Base-by-base conservation (phyloP, 2,888 invertebrate genomes). In the Phengaris arion region DNA sequence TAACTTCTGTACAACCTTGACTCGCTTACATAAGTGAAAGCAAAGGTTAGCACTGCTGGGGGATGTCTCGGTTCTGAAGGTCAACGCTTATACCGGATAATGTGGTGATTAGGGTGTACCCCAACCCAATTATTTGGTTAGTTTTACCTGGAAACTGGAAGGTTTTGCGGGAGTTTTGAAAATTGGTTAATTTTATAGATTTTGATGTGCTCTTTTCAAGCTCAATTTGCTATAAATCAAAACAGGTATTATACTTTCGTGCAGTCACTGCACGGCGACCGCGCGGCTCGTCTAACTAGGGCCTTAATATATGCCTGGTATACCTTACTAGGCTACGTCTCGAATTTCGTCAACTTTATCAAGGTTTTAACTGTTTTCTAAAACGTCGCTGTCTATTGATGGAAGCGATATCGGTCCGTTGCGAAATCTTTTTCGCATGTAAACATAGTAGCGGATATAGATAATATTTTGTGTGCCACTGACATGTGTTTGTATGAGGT, bases 21-120 rank as follows among this genome's bases (percentile, higher is more conserved):
- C 48, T 51, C 10, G 22, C 72, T 72, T 72, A 72, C 54, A 54
- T 72, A 72, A 72, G 72, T 54, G 72, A 72, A 72, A 72, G 54
- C 70, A 72, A 72, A 54, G 72, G 72, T 72, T 72, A 72, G 51
- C 52, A 35, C 52, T 72, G 13, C 22, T 72, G 72, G 72, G 72
- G 54, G 72, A 72, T 52, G 72, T 72, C 72, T 52, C 68, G 35
- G 35, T 13, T 45, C 22, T 35, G 54, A 72, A 72, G 72, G 72
- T 54, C 72, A 54, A 3, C 1, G 54, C 68, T 45, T n/a, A 13
- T 48, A 54, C 35, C 52, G 52, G 69, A 54, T 72, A 72, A 22
- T 51, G 72, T 54, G 72, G 45, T 64, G 64, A 64, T 45, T 35
- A 12, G 64, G 64, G 35, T 10, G 52, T 9, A 35, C 64, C 35